phyloP scores from a whole-genome alignment of 2,113 vertebrate genomes.

The Saguinus imperator region DNA sequence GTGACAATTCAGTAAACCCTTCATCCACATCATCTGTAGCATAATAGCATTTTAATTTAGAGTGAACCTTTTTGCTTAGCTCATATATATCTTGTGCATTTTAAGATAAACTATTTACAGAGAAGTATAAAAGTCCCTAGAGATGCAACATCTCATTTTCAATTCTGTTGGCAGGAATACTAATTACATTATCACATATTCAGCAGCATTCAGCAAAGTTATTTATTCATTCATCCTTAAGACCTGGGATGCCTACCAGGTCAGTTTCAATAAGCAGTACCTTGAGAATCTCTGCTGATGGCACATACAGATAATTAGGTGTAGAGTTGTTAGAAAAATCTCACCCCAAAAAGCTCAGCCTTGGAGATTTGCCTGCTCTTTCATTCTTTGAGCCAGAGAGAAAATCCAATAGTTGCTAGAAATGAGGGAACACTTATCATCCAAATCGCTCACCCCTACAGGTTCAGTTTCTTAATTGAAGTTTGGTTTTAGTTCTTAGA shows the following conservation, averaged over 20 bases:
- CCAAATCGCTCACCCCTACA: constrained; percentile 38
- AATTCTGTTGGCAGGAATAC: constrained; percentile 84
- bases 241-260: constrained; percentile 80
- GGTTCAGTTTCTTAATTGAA: constrained; percentile 46
- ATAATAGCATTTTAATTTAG: constrained; percentile 79
- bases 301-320: constrained; percentile 81
- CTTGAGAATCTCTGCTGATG: constrained; percentile 78
- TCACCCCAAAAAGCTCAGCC: constrained; percentile 71
- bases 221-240: constrained; percentile 86
- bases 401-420: constrained; percentile 65
- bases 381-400: constrained; percentile 60
- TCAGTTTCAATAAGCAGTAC: constrained; percentile 83
- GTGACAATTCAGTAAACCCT: constrained; percentile 60
- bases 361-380: constrained; percentile 75
- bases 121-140: constrained; percentile 73
- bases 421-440: constrained; percentile 59
- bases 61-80: constrained; percentile 78
- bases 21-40: constrained; percentile 72
- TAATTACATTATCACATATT: constrained; percentile 87
- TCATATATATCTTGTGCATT: constrained; percentile 70
- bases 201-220: constrained; percentile 84
- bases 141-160: constrained; percentile 83
- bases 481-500: constrained; percentile 44
- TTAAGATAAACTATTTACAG: constrained; percentile 75
- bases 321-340: constrained; percentile 65